Conservation (phyloP, 2,113 vertebrate species). For the Donacobius atricapilla region DNA sequence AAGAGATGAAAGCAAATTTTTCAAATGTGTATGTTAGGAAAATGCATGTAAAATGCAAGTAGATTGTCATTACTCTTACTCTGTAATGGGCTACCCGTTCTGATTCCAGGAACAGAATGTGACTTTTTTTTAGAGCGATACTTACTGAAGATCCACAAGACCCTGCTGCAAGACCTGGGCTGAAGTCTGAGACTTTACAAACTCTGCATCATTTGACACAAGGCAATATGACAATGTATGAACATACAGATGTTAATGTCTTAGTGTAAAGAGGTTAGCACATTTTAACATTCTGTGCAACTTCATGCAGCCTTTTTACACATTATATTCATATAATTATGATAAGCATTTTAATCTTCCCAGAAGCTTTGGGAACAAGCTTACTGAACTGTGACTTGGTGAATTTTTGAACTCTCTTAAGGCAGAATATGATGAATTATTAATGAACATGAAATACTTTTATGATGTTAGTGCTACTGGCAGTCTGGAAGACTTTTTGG, state of each 20-base stretch:
- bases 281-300: not conserved
- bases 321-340: not conserved
- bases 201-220: not conserved
- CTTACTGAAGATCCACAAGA: not conserved
- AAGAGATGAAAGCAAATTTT: not conserved
- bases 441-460: conserved; percentile 17
- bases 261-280: not conserved
- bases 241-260: not conserved
- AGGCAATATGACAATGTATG: not conserved
- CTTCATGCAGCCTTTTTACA: not conserved
- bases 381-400: conserved; percentile 1
- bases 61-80: not conserved
- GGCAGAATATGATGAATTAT: conserved; percentile 30
- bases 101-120: not conserved
- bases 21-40: not conserved
- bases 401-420: conserved; percentile 33
- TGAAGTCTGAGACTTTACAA: not conserved
- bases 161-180: not conserved
- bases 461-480: not conserved
- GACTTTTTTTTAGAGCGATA: not conserved
- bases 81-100: not conserved
- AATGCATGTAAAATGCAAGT: not conserved
- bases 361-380: conserved; percentile 9
- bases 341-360: not conserved
- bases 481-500: not conserved